A percentile compares a stretch with the other conserved stretches of the same genome.
These are phyloP conservation scores for Omphaloscelis lunosa DNA, from an alignment of 2,888 invertebrate species.

Conservation along the genomic window DNA sequence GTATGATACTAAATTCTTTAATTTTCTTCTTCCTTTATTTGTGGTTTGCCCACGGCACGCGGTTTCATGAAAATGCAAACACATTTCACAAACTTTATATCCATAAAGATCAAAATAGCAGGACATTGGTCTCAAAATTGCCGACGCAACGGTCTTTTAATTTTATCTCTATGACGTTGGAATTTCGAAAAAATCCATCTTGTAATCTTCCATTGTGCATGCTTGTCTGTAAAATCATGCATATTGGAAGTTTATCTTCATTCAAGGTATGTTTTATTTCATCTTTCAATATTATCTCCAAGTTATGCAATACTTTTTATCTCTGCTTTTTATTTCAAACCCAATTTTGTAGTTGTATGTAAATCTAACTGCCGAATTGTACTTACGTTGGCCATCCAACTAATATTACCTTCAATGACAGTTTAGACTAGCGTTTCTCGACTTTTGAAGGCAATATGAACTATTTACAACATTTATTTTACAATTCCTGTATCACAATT, in stretches of 20 bases:
- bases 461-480: constrained; percentile 46
- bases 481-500: constrained; percentile 43
- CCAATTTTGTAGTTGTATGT: not conserved
- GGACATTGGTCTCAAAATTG: not conserved
- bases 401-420: constrained; percentile 4
- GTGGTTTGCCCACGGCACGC: no score
- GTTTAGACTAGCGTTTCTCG: constrained; percentile 20
- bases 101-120: constrained; percentile 3
- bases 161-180: not conserved
- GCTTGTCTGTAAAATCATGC: not conserved
- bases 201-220: no score
- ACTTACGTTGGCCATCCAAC: constrained; percentile 40
- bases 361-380: constrained; percentile 36
- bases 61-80: not conserved
- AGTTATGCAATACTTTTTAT: not conserved
- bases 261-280: not conserved
- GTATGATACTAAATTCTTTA: not conserved
- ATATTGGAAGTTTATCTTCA: not conserved
- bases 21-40: not conserved
- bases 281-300: not conserved
- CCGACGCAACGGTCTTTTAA: not conserved
- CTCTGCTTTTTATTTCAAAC: no score
- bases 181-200: not conserved
- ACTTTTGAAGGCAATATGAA: constrained; percentile 34
- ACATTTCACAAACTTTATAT: not conserved